These are phyloP conservation scores for Trichacis sp. DNA, from an alignment of 2,888 invertebrate genomes.

Conservation along the genomic window DNA sequence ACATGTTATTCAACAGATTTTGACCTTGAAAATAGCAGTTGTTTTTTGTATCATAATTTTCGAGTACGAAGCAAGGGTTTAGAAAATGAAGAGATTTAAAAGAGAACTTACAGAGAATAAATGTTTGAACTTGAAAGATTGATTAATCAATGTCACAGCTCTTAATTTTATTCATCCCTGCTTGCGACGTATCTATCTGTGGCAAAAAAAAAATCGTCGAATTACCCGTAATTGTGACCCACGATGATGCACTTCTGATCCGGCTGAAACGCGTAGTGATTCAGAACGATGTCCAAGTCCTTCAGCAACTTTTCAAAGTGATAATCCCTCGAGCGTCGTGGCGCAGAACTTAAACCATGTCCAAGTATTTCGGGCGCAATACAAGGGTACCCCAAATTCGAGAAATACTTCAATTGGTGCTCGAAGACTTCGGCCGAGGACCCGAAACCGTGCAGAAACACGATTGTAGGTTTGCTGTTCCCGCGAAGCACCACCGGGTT, in stretches of 20 bases:
- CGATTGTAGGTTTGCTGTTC: conserved; percentile 71
- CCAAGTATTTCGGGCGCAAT: conserved; percentile 78
- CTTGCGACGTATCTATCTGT: too few relatives aligned
- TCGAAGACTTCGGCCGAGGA: conserved; percentile 76
- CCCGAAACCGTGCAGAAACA: conserved; percentile 78
- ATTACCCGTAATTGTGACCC: conserved; percentile 79
- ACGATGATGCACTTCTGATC: conserved; percentile 74
- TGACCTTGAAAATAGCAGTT: too few relatives aligned
- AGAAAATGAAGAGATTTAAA: too few relatives aligned
- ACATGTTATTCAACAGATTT: too few relatives aligned
- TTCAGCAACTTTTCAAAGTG: conserved; percentile 73
- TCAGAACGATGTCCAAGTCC: conserved; percentile 74
- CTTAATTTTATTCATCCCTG: too few relatives aligned
- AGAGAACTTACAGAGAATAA: too few relatives aligned
- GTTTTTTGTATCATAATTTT: too few relatives aligned
- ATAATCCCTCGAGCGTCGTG: conserved; percentile 72
- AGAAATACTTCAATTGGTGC: conserved; percentile 73
- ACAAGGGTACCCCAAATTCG: conserved; percentile 73
- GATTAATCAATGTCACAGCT: too few relatives aligned
- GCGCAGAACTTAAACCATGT: conserved; percentile 77
- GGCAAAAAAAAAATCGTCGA: too few relatives aligned
- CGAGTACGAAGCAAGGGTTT: too few relatives aligned
- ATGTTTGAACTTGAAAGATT: too few relatives aligned
- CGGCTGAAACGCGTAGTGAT: conserved; percentile 72
- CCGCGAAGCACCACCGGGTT: conserved; percentile 52